These are phyloP conservation scores for Xyrauchen texanus DNA, from an alignment of 2,113 vertebrate genomes.

Conservation along the genomic window DNA sequence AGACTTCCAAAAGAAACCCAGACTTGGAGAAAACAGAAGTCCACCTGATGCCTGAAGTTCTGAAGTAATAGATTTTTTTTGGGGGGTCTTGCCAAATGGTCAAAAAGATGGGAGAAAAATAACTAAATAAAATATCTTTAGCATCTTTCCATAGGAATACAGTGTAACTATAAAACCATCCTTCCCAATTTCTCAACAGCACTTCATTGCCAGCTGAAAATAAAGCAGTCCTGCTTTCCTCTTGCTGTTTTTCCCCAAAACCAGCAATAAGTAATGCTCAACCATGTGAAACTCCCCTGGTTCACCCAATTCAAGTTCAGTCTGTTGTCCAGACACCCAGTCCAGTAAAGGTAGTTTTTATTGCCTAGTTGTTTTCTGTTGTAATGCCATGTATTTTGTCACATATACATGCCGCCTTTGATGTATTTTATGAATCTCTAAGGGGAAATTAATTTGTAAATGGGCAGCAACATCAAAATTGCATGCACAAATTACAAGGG, in stretches of 20 bases:
- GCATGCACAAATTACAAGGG: too few relatives aligned
- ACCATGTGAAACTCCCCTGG: constrained; percentile 24
- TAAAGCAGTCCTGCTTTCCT: constrained; percentile 10
- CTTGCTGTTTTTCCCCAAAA: constrained; percentile 15
- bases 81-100: too few relatives aligned
- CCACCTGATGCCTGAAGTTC: neutral
- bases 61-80: neutral
- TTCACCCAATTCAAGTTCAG: neutral
- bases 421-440: too few relatives aligned
- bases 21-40: neutral
- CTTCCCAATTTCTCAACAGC: neutral
- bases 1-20: constrained; percentile 28
- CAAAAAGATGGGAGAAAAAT: too few relatives aligned
- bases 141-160: neutral
- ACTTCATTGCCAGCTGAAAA: constrained; percentile 10
- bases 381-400: too few relatives aligned
- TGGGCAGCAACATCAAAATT: too few relatives aligned
- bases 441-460: too few relatives aligned
- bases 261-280: too few relatives aligned
- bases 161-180: neutral
- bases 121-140: neutral
- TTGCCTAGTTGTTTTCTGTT: too few relatives aligned
- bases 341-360: constrained; percentile 38
- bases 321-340: constrained; percentile 21
- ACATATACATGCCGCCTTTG: too few relatives aligned